Evolutionary conservation across 2,113 vertebrate genomes (phyloP).

Genomic region (Mobula birostris): DNA sequence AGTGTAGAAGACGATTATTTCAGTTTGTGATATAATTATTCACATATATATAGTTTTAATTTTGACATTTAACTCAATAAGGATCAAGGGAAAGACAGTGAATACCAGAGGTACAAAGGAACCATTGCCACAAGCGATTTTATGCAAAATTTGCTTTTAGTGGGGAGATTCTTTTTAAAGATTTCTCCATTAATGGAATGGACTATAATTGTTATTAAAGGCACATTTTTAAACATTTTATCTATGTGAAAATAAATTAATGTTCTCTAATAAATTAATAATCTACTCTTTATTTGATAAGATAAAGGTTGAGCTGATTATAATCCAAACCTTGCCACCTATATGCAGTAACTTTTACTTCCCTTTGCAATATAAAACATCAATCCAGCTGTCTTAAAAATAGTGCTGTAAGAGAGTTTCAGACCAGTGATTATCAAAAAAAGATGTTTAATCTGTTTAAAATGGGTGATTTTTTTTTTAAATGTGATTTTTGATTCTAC

Average conservation of each 20-base stretch:
- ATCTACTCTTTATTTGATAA: too few relatives aligned
- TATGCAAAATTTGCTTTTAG: background rate
- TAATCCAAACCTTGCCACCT: too few relatives aligned
- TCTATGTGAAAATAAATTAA: slow-evolving; percentile 18
- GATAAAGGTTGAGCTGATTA: too few relatives aligned
- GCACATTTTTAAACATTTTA: slow-evolving; percentile 6
- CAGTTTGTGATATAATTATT: background rate
- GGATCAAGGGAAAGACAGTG: background rate
- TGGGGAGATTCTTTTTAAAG: background rate
- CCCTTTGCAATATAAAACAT: too few relatives aligned
- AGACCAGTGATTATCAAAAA: too few relatives aligned
- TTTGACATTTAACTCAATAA: background rate
- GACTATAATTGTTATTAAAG: background rate
- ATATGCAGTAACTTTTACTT: too few relatives aligned
- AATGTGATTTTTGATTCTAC: too few relatives aligned
- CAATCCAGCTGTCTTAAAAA: too few relatives aligned
- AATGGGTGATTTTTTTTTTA: too few relatives aligned
- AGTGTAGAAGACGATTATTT: background rate
- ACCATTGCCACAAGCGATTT: background rate
- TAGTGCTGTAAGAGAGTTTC: too few relatives aligned
- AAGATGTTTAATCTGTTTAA: too few relatives aligned
- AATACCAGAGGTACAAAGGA: background rate
- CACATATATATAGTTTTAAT: background rate
- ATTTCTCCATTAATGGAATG: background rate
- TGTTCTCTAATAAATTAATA: background rate